Conservation (phyloP, 2,888 invertebrate species). For the Acrobasis suavella region DNA sequence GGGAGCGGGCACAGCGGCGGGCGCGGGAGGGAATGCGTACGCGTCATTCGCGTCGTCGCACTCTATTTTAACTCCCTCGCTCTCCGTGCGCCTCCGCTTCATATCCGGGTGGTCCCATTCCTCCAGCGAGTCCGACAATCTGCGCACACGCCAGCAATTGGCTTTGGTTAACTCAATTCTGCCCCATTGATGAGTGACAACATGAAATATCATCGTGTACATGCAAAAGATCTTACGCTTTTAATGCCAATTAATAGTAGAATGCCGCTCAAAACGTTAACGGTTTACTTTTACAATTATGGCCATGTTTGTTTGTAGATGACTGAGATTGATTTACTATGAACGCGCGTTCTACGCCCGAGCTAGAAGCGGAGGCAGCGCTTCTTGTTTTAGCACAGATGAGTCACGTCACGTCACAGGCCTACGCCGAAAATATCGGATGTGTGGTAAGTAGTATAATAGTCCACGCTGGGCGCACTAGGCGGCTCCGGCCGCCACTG, state of each 20-base stretch:
- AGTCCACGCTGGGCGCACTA: neutral
- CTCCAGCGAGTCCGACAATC: constrained; percentile 73
- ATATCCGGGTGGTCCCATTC: constrained; percentile 75
- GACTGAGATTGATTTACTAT: constrained; percentile 2
- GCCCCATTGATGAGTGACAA: constrained; percentile 14
- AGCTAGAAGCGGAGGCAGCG: constrained; percentile 2
- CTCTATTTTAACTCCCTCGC: constrained; percentile 86
- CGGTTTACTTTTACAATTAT: neutral
- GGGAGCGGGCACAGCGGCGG: constrained; percentile 43
- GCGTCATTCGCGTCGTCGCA: constrained; percentile 87
- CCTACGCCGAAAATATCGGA: constrained; percentile 11
- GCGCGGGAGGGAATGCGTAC: constrained; percentile 83
- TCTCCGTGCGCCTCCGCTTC: constrained; percentile 82
- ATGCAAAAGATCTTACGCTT: constrained; percentile 10
- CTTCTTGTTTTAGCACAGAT: neutral
- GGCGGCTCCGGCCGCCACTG: constrained; percentile 1
- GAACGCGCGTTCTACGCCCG: neutral
- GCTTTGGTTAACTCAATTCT: constrained; percentile 8
- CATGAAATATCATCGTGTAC: constrained; percentile 19
- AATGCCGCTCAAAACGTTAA: constrained; percentile 1
- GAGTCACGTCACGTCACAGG: constrained; percentile 7
- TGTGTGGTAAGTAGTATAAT: neutral
- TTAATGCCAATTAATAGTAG: neutral
- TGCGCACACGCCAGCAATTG: constrained; percentile 53
- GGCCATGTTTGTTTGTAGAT: constrained; percentile 2